Evolutionary conservation across 2,797 vertebrate genomes (phyloP).

Genomic region (Hapalemur alaotrensis): DNA sequence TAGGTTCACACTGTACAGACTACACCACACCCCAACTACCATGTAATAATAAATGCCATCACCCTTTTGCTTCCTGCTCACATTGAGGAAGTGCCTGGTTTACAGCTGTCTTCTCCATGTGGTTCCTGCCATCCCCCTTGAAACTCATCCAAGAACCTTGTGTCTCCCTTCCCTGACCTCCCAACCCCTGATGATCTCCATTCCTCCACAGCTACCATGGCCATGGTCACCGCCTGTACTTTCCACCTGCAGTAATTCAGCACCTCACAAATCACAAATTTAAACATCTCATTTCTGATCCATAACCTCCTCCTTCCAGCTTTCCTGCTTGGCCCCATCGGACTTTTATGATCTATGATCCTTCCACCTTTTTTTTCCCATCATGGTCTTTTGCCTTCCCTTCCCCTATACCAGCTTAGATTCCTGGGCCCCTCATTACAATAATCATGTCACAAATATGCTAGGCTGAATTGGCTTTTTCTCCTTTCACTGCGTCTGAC

Average conservation of each 20-base stretch:
- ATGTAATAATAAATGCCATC: background rate
- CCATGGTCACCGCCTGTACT: background rate
- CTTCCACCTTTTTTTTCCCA: background rate
- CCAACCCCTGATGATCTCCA: background rate
- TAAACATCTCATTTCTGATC: background rate
- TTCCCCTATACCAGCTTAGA: background rate
- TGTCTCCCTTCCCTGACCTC: background rate
- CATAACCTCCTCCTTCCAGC: background rate
- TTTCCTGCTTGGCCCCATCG: background rate
- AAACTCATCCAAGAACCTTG: background rate
- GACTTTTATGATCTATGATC: background rate
- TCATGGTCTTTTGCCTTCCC: background rate
- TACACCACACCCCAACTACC: background rate
- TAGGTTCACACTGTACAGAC: background rate
- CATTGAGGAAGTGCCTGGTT: background rate
- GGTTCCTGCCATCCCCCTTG: background rate
- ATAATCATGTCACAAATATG: background rate
- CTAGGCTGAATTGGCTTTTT: background rate
- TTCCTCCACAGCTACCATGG: background rate
- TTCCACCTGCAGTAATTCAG: background rate
- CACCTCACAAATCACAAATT: background rate
- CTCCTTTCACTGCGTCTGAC: background rate
- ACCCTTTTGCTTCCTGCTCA: background rate
- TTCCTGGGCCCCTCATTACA: background rate
- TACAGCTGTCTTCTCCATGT: background rate